Conservation (phyloP, 2,888 invertebrate species). For the Yponomeuta malinellus region DNA sequence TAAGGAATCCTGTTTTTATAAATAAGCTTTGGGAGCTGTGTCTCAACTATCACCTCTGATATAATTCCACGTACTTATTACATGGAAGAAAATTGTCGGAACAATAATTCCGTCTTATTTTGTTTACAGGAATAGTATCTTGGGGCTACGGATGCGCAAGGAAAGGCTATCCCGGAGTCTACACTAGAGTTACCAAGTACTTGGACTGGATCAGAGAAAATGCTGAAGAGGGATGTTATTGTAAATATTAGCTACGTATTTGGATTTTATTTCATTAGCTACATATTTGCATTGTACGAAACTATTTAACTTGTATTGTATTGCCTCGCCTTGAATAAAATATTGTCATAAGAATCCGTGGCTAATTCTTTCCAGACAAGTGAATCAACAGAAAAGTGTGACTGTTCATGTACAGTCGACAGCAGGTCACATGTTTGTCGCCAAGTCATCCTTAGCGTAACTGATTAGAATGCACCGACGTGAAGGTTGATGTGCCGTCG, state of each 20-base stretch:
- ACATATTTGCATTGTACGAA: neutral
- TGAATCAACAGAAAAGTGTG: too few species aligned
- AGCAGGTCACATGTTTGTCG: too few species aligned
- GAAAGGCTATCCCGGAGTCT: slow-evolving; percentile 89
- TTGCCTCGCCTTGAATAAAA: neutral
- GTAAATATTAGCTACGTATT: slow-evolving; percentile 69
- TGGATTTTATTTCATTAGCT: neutral
- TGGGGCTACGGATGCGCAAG: slow-evolving; percentile 94
- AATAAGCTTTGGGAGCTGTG: too few species aligned
- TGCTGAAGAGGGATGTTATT: slow-evolving; percentile 88
- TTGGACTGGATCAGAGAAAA: slow-evolving; percentile 88
- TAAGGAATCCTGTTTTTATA: too few species aligned
- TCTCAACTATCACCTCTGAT: too few species aligned
- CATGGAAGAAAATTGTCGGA: too few species aligned
- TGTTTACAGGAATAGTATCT: slow-evolving; percentile 82
- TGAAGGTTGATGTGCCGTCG: too few species aligned
- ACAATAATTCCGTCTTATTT: neutral
- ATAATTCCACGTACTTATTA: too few species aligned
- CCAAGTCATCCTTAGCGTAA: too few species aligned
- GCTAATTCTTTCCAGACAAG: neutral
- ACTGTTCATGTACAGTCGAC: too few species aligned
- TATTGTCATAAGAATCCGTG: neutral
- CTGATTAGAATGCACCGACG: too few species aligned
- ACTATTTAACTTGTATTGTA: neutral
- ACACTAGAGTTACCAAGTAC: slow-evolving; percentile 87